Conservation (phyloP, 2,113 vertebrate species). For the Tragelaphus strepsiceros region DNA sequence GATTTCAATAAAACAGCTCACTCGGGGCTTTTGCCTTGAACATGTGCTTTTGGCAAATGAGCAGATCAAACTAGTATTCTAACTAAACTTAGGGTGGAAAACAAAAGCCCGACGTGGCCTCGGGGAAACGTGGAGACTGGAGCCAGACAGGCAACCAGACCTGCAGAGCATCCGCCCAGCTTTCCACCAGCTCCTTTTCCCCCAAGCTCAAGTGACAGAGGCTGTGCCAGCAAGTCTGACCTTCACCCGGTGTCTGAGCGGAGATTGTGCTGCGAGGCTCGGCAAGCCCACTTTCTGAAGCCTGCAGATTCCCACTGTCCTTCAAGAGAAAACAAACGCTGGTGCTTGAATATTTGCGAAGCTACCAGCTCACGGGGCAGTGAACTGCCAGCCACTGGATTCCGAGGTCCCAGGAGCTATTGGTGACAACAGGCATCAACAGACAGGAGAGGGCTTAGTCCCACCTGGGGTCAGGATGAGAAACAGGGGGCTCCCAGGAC, state of each 20-base stretch:
- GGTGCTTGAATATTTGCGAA: fast-evolving
- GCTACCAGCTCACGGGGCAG: not conserved
- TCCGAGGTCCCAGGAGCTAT: fast-evolving
- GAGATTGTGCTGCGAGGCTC: fast-evolving
- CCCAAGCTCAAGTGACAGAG: fast-evolving
- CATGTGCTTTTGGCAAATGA: not conserved
- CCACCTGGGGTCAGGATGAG: fast-evolving
- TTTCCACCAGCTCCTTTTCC: too few relatives aligned
- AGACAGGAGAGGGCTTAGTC: fast-evolving
- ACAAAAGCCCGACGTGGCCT: not conserved
- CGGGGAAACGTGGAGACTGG: not conserved
- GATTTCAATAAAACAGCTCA: not conserved
- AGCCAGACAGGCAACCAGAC: fast-evolving
- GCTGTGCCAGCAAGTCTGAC: fast-evolving
- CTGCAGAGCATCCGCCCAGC: not conserved
- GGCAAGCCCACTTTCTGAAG: not conserved
- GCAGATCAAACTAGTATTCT: fast-evolving
- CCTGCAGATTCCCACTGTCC: fast-evolving
- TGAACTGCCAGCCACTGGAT: fast-evolving
- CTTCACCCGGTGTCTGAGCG: fast-evolving
- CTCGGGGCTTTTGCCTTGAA: not conserved
- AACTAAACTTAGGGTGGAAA: not conserved
- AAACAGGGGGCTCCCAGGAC: not conserved
- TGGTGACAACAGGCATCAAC: fast-evolving
- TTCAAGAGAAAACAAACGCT: not conserved